phyloP scores from a whole-genome alignment of 2,797 vertebrate genomes.

The Tachyglossus aculeatus region DNA sequence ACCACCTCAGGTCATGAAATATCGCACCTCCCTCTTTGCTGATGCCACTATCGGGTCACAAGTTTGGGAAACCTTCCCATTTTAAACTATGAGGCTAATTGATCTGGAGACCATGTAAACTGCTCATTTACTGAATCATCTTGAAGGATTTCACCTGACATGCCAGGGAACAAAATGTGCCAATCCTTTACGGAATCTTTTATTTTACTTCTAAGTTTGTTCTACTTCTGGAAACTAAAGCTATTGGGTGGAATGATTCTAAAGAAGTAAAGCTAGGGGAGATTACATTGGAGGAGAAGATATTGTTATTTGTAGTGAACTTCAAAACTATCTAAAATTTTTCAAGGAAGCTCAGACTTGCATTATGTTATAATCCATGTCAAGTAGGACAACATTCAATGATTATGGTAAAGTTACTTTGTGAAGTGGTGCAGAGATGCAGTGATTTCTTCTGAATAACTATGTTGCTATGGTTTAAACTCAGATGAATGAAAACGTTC shows the following conservation, averaged over 20 bases:
- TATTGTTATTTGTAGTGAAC: slow-evolving; percentile 10
- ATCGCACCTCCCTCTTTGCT: too few relatives aligned
- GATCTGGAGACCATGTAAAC: too few relatives aligned
- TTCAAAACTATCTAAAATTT: slow-evolving; percentile 12
- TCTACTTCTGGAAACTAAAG: slow-evolving; percentile 15
- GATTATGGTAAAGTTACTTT: background rate
- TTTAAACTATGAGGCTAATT: too few relatives aligned
- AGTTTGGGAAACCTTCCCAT: too few relatives aligned
- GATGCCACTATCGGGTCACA: too few relatives aligned
- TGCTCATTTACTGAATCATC: too few relatives aligned
- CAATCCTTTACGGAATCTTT: too few relatives aligned
- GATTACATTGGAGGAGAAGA: background rate
- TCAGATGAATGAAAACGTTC: background rate
- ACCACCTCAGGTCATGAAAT: too few relatives aligned
- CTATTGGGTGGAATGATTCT: background rate
- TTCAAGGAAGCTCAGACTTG: background rate
- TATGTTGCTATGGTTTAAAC: background rate
- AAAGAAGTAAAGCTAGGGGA: slow-evolving; percentile 20
- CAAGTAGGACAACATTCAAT: slow-evolving; percentile 11
- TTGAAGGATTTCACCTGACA: too few relatives aligned
- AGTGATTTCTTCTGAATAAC: background rate
- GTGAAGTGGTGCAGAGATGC: background rate
- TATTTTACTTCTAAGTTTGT: background rate
- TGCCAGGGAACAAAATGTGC: too few relatives aligned
- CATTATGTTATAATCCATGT: background rate